These are phyloP conservation scores for Homarus americanus DNA, from an alignment of 1,140 invertebrate species.

Conservation along the genomic window DNA sequence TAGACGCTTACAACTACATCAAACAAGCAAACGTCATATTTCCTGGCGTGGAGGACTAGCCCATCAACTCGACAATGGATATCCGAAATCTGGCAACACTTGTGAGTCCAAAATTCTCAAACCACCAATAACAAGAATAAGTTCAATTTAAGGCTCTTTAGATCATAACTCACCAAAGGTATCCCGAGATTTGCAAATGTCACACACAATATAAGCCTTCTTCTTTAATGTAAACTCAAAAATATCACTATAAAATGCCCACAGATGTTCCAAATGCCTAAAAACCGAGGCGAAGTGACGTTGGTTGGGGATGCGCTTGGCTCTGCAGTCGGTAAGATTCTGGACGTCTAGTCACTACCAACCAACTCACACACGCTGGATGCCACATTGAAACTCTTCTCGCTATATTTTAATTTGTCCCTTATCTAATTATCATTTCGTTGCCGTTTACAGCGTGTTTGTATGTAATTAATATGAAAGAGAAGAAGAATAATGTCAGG, in stretches of 20 bases:
- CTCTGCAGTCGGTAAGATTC: constrained; percentile 57
- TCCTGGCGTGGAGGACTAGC: background rate
- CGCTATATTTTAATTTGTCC: background rate
- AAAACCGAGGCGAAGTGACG: constrained; percentile 33
- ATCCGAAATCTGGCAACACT: constrained; percentile 64
- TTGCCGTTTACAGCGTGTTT: too few relatives aligned
- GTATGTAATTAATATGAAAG: background rate
- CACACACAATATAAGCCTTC: constrained; percentile 51
- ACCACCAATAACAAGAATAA: constrained; percentile 44
- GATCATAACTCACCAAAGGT: constrained; percentile 13
- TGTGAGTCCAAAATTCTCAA: constrained; percentile 7
- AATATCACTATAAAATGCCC: constrained; percentile 36
- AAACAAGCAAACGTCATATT: constrained; percentile 38
- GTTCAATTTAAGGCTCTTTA: constrained; percentile 29
- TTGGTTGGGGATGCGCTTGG: constrained; percentile 53
- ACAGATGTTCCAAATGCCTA: constrained; percentile 26
- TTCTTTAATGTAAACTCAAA: constrained; percentile 9
- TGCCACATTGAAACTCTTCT: constrained; percentile 28
- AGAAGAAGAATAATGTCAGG: background rate
- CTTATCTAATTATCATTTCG: background rate
- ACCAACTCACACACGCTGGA: constrained; percentile 31
- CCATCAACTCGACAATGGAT: constrained; percentile 9
- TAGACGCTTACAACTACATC: constrained; percentile 27
- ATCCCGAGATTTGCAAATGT: constrained; percentile 28
- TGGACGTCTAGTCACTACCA: constrained; percentile 52